Evolutionary conservation across 2,888 invertebrate genomes (phyloP).

Genomic region (Cephus pulcher): DNA sequence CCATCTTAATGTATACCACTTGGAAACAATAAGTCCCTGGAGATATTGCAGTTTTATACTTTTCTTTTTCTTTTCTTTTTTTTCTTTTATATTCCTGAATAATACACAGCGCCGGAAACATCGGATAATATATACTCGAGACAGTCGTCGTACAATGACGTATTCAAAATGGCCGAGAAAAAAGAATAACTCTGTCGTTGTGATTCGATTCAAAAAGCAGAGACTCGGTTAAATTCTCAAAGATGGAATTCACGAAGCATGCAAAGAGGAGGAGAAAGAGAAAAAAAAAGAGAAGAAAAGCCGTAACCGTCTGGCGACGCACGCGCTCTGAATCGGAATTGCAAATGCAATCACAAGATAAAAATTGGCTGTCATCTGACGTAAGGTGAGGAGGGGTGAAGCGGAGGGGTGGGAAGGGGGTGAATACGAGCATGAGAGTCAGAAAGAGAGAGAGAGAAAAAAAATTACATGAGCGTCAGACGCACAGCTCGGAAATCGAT

Average conservation of each 20-base stretch:
- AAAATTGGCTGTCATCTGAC: slow-evolving; percentile 65
- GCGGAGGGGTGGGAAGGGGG: slow-evolving; percentile 8
- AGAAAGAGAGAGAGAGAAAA: slow-evolving; percentile 15
- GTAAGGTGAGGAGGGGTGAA: slow-evolving; percentile 36
- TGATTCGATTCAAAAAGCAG: background rate
- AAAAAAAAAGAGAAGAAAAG: slow-evolving; percentile 21
- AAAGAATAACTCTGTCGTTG: background rate
- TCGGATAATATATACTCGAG: background rate
- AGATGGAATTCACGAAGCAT: background rate
- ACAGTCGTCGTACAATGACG: background rate
- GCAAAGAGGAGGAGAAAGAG: background rate
- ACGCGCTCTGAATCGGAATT: slow-evolving; percentile 55
- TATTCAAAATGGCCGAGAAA: background rate
- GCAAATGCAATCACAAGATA: slow-evolving; percentile 64
- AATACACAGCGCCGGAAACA: background rate
- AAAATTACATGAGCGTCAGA: slow-evolving; percentile 21
- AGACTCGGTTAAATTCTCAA: background rate
- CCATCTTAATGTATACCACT: background rate
- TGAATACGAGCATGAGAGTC: slow-evolving; percentile 10
- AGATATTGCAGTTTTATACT: slow-evolving; percentile 2
- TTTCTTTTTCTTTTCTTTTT: background rate
- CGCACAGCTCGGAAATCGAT: slow-evolving; percentile 23
- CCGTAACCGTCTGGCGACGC: slow-evolving; percentile 13
- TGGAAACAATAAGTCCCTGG: slow-evolving; percentile 4
- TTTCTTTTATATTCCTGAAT: background rate